Evolutionary conservation across 2,888 invertebrate species (phyloP).

Genomic region (Pyralis farinalis): DNA sequence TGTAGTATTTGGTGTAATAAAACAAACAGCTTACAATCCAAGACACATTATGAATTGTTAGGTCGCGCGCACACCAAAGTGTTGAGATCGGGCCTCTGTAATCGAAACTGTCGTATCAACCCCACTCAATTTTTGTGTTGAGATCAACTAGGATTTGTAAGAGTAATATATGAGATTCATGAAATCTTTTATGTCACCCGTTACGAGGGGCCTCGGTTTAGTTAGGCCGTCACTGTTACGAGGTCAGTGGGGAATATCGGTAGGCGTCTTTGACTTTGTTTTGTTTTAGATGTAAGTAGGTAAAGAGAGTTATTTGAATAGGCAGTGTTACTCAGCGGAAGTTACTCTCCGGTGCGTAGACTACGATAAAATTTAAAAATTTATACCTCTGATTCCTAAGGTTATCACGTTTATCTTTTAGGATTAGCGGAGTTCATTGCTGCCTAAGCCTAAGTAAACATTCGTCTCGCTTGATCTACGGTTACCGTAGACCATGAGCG

Average conservation of each 20-base stretch:
- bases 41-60: slow-evolving; percentile 9
- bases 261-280: not conserved
- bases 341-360: too few relatives aligned
- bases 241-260: slow-evolving; percentile 1
- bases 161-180: slow-evolving; percentile 39
- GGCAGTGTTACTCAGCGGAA: too few relatives aligned
- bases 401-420: too few relatives aligned
- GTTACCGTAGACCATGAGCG: too few relatives aligned
- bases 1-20: not conserved
- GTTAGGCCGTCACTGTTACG: not conserved
- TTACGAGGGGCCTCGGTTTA: not conserved
- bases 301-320: too few relatives aligned
- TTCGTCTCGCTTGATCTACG: too few relatives aligned
- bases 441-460: too few relatives aligned
- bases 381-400: too few relatives aligned
- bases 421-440: too few relatives aligned
- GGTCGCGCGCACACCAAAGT: slow-evolving; percentile 6
- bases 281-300: not conserved
- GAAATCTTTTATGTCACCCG: slow-evolving; percentile 23
- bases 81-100: slow-evolving; percentile 29
- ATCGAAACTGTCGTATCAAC: slow-evolving; percentile 40
- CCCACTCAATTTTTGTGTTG: slow-evolving; percentile 35
- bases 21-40: not conserved
- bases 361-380: too few relatives aligned
- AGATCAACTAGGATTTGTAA: slow-evolving; percentile 42